Conservation (phyloP, 2,797 vertebrate species). For the Crocodylus rhombifer region DNA sequence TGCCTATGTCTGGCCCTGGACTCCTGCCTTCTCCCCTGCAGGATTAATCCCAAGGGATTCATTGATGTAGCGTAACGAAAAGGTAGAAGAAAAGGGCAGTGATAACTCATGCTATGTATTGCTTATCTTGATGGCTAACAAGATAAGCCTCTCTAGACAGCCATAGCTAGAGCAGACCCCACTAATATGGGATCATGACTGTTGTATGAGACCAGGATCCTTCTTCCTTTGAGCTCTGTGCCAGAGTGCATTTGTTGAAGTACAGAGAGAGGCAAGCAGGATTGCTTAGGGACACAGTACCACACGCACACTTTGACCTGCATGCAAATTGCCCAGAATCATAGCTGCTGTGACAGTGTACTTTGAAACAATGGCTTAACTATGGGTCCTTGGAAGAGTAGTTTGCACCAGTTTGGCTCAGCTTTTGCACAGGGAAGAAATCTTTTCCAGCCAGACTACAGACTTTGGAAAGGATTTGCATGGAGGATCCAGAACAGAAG, state of each 20-base stretch:
- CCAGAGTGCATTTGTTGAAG: no score
- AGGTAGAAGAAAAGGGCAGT: neutral
- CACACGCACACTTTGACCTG: no score
- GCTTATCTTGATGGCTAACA: neutral
- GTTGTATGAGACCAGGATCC: accelerated
- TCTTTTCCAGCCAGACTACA: no score
- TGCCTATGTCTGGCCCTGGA: neutral
- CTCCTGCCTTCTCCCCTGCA: neutral
- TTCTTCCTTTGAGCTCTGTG: neutral
- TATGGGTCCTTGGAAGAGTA: no score
- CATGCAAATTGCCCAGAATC: no score
- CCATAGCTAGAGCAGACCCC: neutral
- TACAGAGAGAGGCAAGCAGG: no score
- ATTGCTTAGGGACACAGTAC: neutral
- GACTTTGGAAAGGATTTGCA: no score
- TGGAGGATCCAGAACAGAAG: no score
- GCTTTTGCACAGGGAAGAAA: no score
- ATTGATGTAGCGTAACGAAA: neutral
- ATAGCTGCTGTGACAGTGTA: no score
- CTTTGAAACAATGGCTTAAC: no score
- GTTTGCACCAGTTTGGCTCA: no score
- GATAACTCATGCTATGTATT: neutral
- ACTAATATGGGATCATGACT: neutral
- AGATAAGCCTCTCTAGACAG: neutral
- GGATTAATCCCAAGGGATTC: neutral